Percentiles rank a stretch among this genome's conserved stretches.
Conservation (phyloP, 2,888 invertebrate genomes). For the Reticulitermes lucifugus region DNA sequence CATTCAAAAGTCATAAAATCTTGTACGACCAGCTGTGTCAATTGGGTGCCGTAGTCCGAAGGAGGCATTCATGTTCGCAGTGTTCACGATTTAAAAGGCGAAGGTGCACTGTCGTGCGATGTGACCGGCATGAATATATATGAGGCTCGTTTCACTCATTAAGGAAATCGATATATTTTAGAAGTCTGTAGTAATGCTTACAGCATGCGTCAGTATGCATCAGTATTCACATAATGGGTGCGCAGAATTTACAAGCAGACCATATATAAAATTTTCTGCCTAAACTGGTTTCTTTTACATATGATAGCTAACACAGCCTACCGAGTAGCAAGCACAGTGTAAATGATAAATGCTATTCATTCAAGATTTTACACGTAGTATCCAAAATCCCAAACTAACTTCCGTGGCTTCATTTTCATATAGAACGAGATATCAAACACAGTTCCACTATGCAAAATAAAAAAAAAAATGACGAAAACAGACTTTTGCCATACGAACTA, state of each 20-base stretch:
- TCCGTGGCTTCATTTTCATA: conserved; percentile 9
- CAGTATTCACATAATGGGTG: neutral
- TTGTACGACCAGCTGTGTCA: too few relatives aligned
- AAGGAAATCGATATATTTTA: neutral
- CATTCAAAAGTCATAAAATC: too few relatives aligned
- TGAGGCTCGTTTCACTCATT: too few relatives aligned
- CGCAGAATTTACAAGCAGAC: neutral
- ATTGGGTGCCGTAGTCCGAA: too few relatives aligned
- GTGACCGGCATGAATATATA: too few relatives aligned
- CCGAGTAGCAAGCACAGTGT: neutral
- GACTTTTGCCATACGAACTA: conserved; percentile 18
- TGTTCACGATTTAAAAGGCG: too few relatives aligned
- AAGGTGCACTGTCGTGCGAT: too few relatives aligned
- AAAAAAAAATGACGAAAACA: neutral
- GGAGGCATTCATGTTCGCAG: too few relatives aligned
- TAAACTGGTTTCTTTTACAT: neutral
- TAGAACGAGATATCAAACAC: conserved; percentile 8
- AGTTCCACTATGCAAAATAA: conserved; percentile 7
- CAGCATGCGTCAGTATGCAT: neutral
- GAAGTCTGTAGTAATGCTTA: neutral
- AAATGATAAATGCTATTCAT: conserved; percentile 6
- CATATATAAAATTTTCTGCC: neutral
- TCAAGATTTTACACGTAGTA: conserved; percentile 19
- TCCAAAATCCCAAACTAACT: conserved; percentile 18
- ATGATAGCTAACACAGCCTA: neutral